These are phyloP conservation scores for Phyllotreta cruciferae DNA, from an alignment of 2,888 invertebrate genomes.

Conservation along the genomic window DNA sequence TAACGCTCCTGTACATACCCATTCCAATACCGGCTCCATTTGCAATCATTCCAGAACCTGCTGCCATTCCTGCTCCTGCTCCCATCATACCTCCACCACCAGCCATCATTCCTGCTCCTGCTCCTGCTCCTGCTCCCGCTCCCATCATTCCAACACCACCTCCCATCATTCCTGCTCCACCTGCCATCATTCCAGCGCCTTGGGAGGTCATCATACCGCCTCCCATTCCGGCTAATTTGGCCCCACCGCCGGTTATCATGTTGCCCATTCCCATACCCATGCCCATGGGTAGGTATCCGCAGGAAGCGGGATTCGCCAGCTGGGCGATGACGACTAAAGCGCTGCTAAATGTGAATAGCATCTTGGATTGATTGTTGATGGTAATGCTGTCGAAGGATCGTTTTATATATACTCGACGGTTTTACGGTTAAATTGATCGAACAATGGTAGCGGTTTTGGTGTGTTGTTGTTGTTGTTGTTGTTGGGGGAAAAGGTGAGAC, in stretches of 20 bases:
- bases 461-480: too few relatives aligned
- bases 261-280: conserved; percentile 21
- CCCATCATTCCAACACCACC: conserved; percentile 19
- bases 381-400: too few relatives aligned
- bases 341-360: too few relatives aligned
- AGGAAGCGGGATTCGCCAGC: conserved; percentile 12
- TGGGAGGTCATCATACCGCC: conserved; percentile 34
- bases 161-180: conserved; percentile 49
- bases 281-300: conserved; percentile 15
- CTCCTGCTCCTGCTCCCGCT: conserved; percentile 11
- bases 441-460: too few relatives aligned
- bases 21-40: conserved; percentile 11
- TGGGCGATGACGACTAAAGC: neutral
- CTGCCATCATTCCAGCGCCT: conserved; percentile 53
- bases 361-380: too few relatives aligned
- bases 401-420: too few relatives aligned
- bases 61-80: conserved; percentile 49
- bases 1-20: too few relatives aligned
- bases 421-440: too few relatives aligned
- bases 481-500: too few relatives aligned
- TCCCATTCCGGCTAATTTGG: conserved; percentile 14
- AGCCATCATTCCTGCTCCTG: conserved; percentile 32
- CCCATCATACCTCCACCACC: conserved; percentile 41
- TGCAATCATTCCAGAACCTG: conserved; percentile 34
- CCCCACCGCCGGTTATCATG: conserved; percentile 13